A percentile compares a stretch with the other conserved stretches of the same genome.
phyloP scores from a whole-genome alignment of 2,797 vertebrate genomes.

The Loriculus beryllinus region DNA sequence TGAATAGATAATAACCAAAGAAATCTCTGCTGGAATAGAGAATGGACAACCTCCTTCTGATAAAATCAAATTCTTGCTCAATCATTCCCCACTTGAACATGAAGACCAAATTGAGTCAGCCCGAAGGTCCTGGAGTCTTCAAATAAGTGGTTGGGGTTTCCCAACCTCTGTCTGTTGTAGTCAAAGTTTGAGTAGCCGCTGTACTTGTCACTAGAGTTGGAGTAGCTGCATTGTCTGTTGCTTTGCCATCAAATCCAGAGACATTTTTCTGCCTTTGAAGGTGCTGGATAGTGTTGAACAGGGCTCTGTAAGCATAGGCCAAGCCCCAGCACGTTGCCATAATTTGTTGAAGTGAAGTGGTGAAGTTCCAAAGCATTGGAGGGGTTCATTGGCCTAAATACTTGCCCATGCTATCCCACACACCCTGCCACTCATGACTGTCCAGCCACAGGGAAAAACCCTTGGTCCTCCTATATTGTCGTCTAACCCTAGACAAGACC shows the following conservation, averaged over 20 bases:
- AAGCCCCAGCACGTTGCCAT: background rate
- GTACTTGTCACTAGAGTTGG: background rate
- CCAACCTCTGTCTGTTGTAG: background rate
- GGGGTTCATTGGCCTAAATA: background rate
- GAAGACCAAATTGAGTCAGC: conserved; percentile 25
- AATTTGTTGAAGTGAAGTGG: background rate
- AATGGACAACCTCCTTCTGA: conserved; percentile 59
- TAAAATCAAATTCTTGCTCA: conserved; percentile 65
- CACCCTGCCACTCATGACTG: background rate
- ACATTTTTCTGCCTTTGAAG: too few species aligned
- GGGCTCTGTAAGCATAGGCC: background rate
- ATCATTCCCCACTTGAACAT: background rate
- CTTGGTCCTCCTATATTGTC: background rate
- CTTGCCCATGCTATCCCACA: background rate
- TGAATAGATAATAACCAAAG: conserved; percentile 67
- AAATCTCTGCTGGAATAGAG: conserved; percentile 58
- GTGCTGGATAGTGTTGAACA: too few species aligned
- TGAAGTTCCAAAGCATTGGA: background rate
- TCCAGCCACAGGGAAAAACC: background rate
- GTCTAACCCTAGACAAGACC: background rate
- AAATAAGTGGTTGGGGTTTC: background rate
- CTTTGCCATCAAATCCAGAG: background rate
- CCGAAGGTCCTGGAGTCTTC: conserved; percentile 19
- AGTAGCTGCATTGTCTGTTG: background rate
- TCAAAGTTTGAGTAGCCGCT: background rate